phyloP scores from a whole-genome alignment of 2,113 vertebrate species.

The Nicator chloris region DNA sequence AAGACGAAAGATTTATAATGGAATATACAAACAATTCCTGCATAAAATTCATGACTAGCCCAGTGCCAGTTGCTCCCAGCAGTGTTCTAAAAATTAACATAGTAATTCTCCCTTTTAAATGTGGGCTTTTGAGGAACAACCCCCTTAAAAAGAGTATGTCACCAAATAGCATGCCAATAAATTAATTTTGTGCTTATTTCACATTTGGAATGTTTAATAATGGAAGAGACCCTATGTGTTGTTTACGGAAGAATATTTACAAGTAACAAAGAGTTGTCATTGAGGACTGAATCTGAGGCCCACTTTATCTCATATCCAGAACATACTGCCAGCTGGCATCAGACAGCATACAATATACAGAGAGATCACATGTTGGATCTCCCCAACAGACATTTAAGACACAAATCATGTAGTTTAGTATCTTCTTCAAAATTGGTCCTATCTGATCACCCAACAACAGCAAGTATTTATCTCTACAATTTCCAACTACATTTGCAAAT shows the following conservation, averaged over 20 bases:
- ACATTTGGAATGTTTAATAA: not conserved
- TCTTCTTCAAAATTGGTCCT: not conserved
- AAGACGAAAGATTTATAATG: not conserved
- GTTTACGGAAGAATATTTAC: not conserved
- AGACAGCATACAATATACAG: not conserved
- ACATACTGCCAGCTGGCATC: not conserved
- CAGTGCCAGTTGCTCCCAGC: not conserved
- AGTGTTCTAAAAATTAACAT: not conserved
- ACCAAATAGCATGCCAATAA: not conserved
- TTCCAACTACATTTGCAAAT: not conserved
- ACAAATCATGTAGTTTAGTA: not conserved
- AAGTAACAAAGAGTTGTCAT: not conserved
- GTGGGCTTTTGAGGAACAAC: not conserved
- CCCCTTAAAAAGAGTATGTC: accelerated
- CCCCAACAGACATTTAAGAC: not conserved
- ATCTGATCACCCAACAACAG: not conserved
- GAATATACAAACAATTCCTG: not conserved
- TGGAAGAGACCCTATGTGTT: not conserved
- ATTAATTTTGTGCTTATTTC: not conserved
- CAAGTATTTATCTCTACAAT: not conserved
- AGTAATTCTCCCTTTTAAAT: not conserved
- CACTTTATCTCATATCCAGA: not conserved
- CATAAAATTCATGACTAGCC: not conserved
- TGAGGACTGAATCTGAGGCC: not conserved
- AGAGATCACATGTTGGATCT: not conserved